phyloP scores from a whole-genome alignment of 2,888 invertebrate species.

The Pyrgus malvae region DNA sequence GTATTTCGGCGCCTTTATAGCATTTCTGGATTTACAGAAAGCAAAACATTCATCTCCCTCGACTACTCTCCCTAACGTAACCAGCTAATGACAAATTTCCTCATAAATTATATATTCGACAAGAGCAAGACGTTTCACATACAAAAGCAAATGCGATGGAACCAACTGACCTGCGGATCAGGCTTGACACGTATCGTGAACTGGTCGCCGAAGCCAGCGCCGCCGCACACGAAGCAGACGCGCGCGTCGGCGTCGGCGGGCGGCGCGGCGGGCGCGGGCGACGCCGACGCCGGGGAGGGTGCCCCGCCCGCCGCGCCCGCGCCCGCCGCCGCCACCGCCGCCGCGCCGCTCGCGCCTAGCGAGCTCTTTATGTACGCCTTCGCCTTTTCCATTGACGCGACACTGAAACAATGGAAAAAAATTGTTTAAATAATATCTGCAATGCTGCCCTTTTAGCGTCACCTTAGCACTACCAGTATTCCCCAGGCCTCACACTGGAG shows the following conservation, averaged over 20 bases:
- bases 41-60: no score
- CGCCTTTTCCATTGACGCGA: conserved; percentile 82
- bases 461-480: no score
- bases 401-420: conserved; percentile 37
- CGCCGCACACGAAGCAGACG: conserved; percentile 87
- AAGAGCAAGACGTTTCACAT: no score
- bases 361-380: conserved; percentile 88
- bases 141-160: neutral
- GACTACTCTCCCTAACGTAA: no score
- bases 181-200: conserved; percentile 84
- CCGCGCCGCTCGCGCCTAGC: conserved; percentile 77
- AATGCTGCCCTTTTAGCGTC: no score
- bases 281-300: conserved; percentile 85
- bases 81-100: no score
- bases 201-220: conserved; percentile 86
- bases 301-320: conserved; percentile 47
- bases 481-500: no score
- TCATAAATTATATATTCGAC: no score
- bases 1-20: no score
- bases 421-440: no score
- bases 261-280: conserved; percentile 72
- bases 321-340: conserved; percentile 77
- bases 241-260: conserved; percentile 57
- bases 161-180: conserved; percentile 58
- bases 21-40: no score